Conservation (phyloP, 2,113 vertebrate species). For the Lophius piscatorius region DNA sequence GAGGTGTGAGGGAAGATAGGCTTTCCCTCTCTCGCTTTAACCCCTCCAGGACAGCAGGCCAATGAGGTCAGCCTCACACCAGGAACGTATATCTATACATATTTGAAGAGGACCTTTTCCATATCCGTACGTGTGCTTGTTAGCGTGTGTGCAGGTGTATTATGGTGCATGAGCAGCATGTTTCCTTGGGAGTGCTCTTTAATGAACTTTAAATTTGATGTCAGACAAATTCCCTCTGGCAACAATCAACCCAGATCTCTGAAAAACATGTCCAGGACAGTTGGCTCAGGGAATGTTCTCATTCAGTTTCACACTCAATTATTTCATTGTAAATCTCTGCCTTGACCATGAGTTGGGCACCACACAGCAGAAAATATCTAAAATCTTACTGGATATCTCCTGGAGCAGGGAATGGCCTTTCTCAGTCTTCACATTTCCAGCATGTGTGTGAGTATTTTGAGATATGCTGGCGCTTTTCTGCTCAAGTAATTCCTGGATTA, state of each 20-base stretch:
- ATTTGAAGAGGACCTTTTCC: constrained; percentile 25
- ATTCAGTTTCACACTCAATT: constrained; percentile 51
- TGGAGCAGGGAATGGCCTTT: background rate
- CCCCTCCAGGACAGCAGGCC: constrained; percentile 48
- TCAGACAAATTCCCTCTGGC: constrained; percentile 66
- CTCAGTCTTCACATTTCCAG: constrained; percentile 4
- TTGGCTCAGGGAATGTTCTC: constrained; percentile 37
- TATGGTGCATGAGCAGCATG: constrained; percentile 46
- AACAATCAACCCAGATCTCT: constrained; percentile 55
- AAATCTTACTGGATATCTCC: constrained; percentile 34
- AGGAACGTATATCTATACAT: constrained; percentile 41
- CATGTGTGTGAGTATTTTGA: constrained; percentile 14
- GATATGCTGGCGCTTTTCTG: background rate
- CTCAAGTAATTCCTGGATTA: constrained; percentile 48
- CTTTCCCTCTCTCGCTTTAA: constrained; percentile 45
- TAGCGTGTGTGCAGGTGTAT: constrained; percentile 3
- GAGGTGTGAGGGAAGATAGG: constrained; percentile 48
- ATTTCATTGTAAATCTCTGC: constrained; percentile 58
- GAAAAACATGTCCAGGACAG: constrained; percentile 46
- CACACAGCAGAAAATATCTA: constrained; percentile 36
- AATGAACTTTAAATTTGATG: constrained; percentile 79
- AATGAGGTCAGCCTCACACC: constrained; percentile 22
- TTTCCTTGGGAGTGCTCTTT: constrained; percentile 63
- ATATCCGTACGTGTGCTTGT: constrained; percentile 10
- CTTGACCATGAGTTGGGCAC: constrained; percentile 32